Evolutionary conservation across 2,888 invertebrate species (phyloP).

Genomic region (Heliconius ethilla): DNA sequence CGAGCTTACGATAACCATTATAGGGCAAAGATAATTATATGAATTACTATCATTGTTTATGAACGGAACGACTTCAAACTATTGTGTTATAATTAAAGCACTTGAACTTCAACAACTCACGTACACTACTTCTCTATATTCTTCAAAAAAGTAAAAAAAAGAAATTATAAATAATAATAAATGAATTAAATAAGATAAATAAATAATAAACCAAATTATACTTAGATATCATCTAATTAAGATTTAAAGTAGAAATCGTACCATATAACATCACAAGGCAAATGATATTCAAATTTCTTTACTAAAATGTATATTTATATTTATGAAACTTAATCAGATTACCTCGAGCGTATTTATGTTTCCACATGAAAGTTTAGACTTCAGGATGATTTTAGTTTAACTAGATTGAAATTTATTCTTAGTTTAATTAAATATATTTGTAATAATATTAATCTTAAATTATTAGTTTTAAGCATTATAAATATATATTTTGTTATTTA

Average conservation of each 20-base stretch:
- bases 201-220: no score
- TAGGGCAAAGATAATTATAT: no score
- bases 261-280: not conserved
- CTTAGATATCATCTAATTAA: not conserved
- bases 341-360: conserved; percentile 17
- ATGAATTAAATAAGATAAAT: not conserved
- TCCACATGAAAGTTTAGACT: conserved; percentile 7
- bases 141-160: no score
- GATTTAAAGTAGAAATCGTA: not conserved
- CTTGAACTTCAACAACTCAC: not conserved
- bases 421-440: conserved; percentile 1
- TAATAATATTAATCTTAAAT: not conserved
- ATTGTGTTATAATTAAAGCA: not conserved
- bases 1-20: not conserved
- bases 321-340: conserved; percentile 25
- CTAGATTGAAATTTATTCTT: not conserved
- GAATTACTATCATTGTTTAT: not conserved
- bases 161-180: not conserved
- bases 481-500: not conserved
- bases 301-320: conserved; percentile 25
- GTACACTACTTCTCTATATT: not conserved
- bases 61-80: not conserved
- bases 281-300: conserved; percentile 21
- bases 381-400: conserved; percentile 1
- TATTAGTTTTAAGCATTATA: no score